Conservation (phyloP, 2,113 vertebrate species). For the Orycteropus afer region DNA sequence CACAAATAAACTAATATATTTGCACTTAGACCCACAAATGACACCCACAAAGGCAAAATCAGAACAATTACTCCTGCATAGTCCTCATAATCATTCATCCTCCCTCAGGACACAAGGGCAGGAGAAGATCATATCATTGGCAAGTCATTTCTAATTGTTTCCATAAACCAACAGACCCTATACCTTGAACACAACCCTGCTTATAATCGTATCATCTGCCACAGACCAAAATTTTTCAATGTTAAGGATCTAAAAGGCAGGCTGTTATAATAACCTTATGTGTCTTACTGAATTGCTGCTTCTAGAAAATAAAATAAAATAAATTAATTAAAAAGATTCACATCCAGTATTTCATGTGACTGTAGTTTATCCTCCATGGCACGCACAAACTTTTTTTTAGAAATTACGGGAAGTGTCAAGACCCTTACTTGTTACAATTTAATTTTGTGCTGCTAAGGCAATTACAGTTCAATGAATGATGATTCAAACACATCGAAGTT, state of each 20-base stretch:
- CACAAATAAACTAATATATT: neutral
- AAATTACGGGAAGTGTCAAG: constrained; percentile 82
- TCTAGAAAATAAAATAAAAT: constrained; percentile 58
- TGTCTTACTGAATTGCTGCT: neutral
- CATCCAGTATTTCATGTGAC: constrained; percentile 67
- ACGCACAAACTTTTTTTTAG: constrained; percentile 75
- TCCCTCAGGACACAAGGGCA: neutral
- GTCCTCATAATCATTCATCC: neutral
- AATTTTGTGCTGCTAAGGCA: constrained; percentile 82
- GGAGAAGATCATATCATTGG: neutral
- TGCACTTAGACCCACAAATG: neutral
- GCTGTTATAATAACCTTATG: constrained; percentile 47
- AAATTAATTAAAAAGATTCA: constrained; percentile 63
- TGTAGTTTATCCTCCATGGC: constrained; percentile 63
- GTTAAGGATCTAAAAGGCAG: constrained; percentile 4
- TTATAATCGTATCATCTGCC: neutral
- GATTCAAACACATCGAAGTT: constrained; percentile 84
- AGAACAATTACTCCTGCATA: neutral
- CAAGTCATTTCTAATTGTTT: constrained; percentile 36
- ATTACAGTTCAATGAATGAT: constrained; percentile 87
- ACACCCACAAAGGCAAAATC: constrained; percentile 4
- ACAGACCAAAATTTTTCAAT: neutral
- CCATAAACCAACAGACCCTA: constrained; percentile 43
- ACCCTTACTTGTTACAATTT: constrained; percentile 85
- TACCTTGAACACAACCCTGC: neutral